Percentiles rank a stretch among this genome's conserved stretches.
Evolutionary conservation across 2,888 invertebrate species (phyloP).

Genomic region (Plagiodera versicolora): DNA sequence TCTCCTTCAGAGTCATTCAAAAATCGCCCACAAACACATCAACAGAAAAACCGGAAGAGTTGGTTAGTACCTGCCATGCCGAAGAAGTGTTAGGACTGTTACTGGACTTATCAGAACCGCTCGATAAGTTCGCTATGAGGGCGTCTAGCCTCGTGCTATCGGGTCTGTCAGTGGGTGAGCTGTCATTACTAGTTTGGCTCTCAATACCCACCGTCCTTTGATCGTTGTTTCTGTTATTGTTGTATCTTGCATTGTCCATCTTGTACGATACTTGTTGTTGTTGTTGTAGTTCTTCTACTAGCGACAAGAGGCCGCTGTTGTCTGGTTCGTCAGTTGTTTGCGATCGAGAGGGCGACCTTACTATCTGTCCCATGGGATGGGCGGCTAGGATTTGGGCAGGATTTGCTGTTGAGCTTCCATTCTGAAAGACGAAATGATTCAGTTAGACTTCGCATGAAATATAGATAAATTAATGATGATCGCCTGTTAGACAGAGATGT

Average conservation of each 20-base stretch:
- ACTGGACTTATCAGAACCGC: conserved; percentile 53
- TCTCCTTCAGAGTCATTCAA: no score
- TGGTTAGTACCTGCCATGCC: conserved; percentile 56
- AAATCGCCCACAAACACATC: neutral
- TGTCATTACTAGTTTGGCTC: conserved; percentile 36
- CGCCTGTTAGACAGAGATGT: no score
- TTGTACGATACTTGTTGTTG: conserved; percentile 32
- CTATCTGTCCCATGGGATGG: conserved; percentile 50
- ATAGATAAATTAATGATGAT: no score
- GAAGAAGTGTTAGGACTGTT: conserved; percentile 52
- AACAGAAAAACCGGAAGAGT: conserved; percentile 25
- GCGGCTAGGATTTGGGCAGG: conserved; percentile 48
- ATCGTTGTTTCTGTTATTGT: conserved; percentile 28
- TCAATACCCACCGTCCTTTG: conserved; percentile 53
- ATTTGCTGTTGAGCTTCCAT: conserved; percentile 37
- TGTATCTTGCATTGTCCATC: conserved; percentile 32
- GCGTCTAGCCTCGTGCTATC: conserved; percentile 50
- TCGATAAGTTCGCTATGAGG: conserved; percentile 55
- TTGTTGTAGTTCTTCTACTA: conserved; percentile 49
- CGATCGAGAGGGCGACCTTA: conserved; percentile 38
- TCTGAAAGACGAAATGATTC: no score
- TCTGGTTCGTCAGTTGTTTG: conserved; percentile 41
- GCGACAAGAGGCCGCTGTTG: conserved; percentile 49
- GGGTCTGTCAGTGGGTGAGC: conserved; percentile 30
- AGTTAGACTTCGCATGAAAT: no score